Base-by-base conservation (phyloP, 2,113 vertebrate genomes). In the Catharus bicknelli region DNA sequence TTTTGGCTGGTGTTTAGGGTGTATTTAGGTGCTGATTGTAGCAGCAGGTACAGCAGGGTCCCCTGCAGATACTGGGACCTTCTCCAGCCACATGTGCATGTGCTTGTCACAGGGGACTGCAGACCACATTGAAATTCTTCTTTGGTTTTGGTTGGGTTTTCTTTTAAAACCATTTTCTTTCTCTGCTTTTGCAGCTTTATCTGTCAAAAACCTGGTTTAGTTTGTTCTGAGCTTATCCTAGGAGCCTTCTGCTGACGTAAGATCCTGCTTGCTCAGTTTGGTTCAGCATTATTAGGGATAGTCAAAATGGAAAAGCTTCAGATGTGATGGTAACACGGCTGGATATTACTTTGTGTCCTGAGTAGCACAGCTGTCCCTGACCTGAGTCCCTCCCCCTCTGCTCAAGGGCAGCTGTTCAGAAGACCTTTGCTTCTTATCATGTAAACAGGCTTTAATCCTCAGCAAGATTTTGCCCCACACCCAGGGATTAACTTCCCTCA, bases 371-470 rank as follows among this genome's bases (percentile, higher is more conserved):
- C 66, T 73, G 55, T 82, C 55, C 50, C 66, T 84, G 74, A 50
- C 78, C 58, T 2, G 1, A 57, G 54, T 48, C 51, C 80, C 64
- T 84, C 72, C 77, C 53, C 18, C 38, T 43, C 34, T 77, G 4
- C 81, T 61, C 26, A 3, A 1, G 3, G 67, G 63, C 85, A 95
- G 93, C 86, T 93, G 74, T 75, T 89, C 38, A n/a, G 51, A 40
- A 85, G 75, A 66, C 67, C 27, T 87, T 62, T 75, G 27, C 66
- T 92, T 73, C 84, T 94, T 83, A 90, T 55, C 42, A 2, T 22
- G 34, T 93, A 80, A 90, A 57, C 38, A 83, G 72, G 50, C 54
- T 87, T 83, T 94, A 93, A 94, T 94, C 91, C 70, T 70, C 61
- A 5, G 48, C n/a, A 51, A 90, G 72, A 90, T 63, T 80, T 79